Base-by-base conservation (phyloP, 2,797 vertebrate species). In the Silurus lanzhouensis region DNA sequence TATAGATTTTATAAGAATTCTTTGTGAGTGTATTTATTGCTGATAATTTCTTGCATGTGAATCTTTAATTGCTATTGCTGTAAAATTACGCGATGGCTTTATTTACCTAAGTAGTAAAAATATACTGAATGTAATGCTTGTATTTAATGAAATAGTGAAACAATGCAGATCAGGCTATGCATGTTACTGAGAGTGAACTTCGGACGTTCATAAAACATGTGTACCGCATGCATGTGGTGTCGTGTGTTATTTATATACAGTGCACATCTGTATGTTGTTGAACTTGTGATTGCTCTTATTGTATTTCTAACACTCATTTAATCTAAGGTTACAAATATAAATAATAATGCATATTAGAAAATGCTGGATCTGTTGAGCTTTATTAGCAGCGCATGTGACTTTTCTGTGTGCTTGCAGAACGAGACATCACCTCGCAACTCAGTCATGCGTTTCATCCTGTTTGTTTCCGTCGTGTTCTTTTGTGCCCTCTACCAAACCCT, bases 381-480 rank as follows among this genome's bases (percentile, higher is more conserved):
- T 20, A 89, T 75, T 83, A 81, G 10, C 6, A 27, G 10, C 20
- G 9, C 46, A 58, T 66, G 1, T 55, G 14, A 76, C 9, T 44
- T 72, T 84, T n/a, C 81, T 80, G 67, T 74, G 77, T 76, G 81
- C 44, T 83, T 81, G 5, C 87, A 93, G 90, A 83, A 7, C 9
- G 15, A 83, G 82, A 70, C n/a, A 8, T 60, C 85, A 85, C 60
- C 57, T 75, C 15, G 31, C 48, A 10, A 52, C 48, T 10, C 6
- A 90, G 89, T 79, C 90, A 96, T 96, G 95, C 68, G 76, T 87
- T 91, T 93, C 90, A 89, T 72, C 83, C 10, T 87, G 0, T 31
- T 93, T 9, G 85, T 93, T 89, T 81, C 91, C 86, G 10, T 94
- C 66, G 25, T 94, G 85, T 2, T 93, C 52, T 61, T 93, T 0